These are phyloP conservation scores for Chorisops tibialis DNA, from an alignment of 2,888 invertebrate species.

Conservation along the genomic window DNA sequence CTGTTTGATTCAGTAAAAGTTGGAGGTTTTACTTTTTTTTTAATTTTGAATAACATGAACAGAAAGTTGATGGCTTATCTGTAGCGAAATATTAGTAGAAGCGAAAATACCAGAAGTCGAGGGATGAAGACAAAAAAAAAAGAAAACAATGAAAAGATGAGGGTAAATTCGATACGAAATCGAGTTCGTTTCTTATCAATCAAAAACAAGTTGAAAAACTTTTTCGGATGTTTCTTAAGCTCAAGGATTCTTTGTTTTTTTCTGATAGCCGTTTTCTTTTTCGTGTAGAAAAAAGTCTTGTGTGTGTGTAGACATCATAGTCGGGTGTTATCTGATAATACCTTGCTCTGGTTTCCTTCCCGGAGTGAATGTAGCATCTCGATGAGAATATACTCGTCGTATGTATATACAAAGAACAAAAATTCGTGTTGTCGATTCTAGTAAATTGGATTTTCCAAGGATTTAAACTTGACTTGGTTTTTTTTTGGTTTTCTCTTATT, in stretches of 20 bases:
- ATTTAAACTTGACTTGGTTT: slow-evolving; percentile 3
- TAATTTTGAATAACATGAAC: no score
- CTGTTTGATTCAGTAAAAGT: no score
- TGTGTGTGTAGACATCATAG: neutral
- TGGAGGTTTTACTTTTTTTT: no score
- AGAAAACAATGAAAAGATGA: no score
- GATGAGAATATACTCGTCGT: no score
- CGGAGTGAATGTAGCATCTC: no score
- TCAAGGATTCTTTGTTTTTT: slow-evolving; percentile 3
- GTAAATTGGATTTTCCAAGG: slow-evolving; percentile 14
- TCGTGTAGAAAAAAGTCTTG: neutral
- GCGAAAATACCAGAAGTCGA: no score
- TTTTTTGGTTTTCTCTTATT: no score
- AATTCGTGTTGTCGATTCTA: neutral
- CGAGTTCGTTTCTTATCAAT: slow-evolving; percentile 7
- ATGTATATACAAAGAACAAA: neutral
- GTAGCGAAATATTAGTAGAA: no score
- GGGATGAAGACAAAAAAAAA: no score
- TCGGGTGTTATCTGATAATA: slow-evolving; percentile 5
- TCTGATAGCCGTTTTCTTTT: neutral
- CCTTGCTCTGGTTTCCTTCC: neutral
- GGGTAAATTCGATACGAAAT: no score
- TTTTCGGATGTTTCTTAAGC: neutral
- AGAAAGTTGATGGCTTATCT: no score
- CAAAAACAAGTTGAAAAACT: slow-evolving; percentile 11